Base-by-base conservation (phyloP, 2,888 invertebrate genomes). In the Hybos culiciformis region DNA sequence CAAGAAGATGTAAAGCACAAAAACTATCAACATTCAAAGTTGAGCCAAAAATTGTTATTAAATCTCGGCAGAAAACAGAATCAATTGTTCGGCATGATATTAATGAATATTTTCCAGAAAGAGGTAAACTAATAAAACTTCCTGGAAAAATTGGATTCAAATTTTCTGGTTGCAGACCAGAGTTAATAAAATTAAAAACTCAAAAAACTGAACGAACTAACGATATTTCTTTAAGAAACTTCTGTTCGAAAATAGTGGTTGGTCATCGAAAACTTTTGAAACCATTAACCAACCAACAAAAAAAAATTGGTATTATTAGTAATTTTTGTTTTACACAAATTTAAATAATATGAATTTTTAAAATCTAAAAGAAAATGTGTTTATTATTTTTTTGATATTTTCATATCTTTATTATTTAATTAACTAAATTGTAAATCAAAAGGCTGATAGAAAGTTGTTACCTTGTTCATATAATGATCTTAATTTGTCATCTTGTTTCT, bases 251-350 rank as follows among this genome's bases (percentile, higher is more conserved):
- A 38, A 58, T 63, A 32, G 48, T 63, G 12, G 60, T 66, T 29
- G 64, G 60, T 1, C 57, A 54, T 36, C 55, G 66, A 3, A 62
- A 62, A 47, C 53, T 64, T 8, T 55, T 59, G 24, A 66, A 64
- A 45, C 60, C 63, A 5, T 45, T 63, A 24, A 57, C 60, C 8
- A 59, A 65, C 46, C 56, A 61, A 17, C n/a, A n/a, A n/a, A 54
- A 48, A 15, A 50, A 54, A 6, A 53, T 52, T 45, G 39, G 53
- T 41, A 55, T 56, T 12, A 48, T 55, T 8, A 54, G 56, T 45
- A 60, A 57, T 45, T 61, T 56, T 50, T 59, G 58, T 48, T 59
- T 51, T 40, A 37, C 58, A 36, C 51, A 55, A 39, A 56, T 63
- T 40, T 63, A 43, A 48, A 15, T 14, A 26, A 26, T 5, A 23